A percentile compares a stretch with the other conserved stretches of the same genome.
These are phyloP conservation scores for Amiota minor DNA, from an alignment of 2,888 invertebrate species.

Conservation along the genomic window DNA sequence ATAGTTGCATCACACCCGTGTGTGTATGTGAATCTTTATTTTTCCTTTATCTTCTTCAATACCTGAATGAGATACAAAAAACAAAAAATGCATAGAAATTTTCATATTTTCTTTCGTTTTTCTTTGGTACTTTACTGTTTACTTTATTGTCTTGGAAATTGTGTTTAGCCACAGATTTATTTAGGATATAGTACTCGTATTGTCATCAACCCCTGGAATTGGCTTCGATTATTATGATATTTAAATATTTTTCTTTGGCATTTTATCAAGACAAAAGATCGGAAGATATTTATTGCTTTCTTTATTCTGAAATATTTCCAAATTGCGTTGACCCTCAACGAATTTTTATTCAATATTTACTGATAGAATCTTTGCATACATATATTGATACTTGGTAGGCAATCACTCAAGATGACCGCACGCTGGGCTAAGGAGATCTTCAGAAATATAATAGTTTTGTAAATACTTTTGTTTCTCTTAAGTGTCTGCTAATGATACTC, in stretches of 20 bases:
- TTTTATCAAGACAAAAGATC: constrained; percentile 22
- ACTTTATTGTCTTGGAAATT: constrained; percentile 47
- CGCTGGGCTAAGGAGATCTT: constrained; percentile 52
- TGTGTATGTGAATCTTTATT: neutral
- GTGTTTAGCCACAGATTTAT: constrained; percentile 61
- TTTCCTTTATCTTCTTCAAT: neutral
- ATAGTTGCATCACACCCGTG: constrained; percentile 12
- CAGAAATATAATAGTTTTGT: constrained; percentile 38
- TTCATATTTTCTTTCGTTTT: constrained; percentile 43
- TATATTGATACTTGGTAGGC: constrained; percentile 37
- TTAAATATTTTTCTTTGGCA: constrained; percentile 49
- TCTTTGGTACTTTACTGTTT: constrained; percentile 39
- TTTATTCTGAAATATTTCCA: constrained; percentile 16
- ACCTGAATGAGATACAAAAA: neutral
- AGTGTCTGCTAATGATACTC: constrained; percentile 42
- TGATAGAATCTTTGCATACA: neutral
- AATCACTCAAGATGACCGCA: constrained; percentile 35
- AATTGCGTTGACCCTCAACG: constrained; percentile 48
- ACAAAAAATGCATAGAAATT: constrained; percentile 42
- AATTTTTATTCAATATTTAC: neutral
- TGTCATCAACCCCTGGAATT: constrained; percentile 46
- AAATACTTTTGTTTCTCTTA: constrained; percentile 21
- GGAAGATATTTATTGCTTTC: neutral
- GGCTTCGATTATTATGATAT: constrained; percentile 43
- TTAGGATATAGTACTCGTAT: constrained; percentile 48